phyloP scores from a whole-genome alignment of 2,888 invertebrate genomes.

The Nesidiocoris tenuis region DNA sequence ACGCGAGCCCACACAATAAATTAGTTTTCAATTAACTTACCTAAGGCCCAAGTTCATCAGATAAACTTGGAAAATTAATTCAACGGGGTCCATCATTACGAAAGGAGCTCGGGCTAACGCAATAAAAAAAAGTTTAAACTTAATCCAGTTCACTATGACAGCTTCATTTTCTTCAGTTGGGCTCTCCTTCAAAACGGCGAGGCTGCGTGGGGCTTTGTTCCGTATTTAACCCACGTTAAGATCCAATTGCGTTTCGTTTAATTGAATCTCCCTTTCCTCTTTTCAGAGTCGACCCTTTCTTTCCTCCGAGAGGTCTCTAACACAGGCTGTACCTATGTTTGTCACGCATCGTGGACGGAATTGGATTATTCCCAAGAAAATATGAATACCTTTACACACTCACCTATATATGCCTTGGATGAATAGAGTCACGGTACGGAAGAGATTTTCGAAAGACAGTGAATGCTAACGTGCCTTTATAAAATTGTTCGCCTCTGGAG shows the following conservation, averaged over 20 bases:
- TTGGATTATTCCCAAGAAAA: too few relatives aligned
- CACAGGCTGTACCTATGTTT: too few relatives aligned
- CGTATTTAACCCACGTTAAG: background rate
- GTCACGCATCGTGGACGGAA: too few relatives aligned
- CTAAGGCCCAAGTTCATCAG: conserved; percentile 14
- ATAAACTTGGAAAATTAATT: conserved; percentile 9
- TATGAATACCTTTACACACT: too few relatives aligned
- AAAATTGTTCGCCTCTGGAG: too few relatives aligned
- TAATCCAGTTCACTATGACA: background rate
- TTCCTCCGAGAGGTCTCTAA: too few relatives aligned
- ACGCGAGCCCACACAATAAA: conserved; percentile 25
- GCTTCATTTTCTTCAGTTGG: background rate
- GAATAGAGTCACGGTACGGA: too few relatives aligned
- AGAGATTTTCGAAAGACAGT: too few relatives aligned
- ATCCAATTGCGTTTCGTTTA: background rate
- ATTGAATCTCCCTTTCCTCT: background rate
- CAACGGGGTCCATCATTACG: conserved; percentile 2
- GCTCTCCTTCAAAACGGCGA: background rate
- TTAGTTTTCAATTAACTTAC: conserved; percentile 37
- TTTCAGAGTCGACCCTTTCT: background rate
- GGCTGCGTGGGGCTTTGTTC: background rate
- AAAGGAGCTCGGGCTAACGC: background rate
- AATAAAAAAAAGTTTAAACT: background rate
- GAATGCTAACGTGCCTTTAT: too few relatives aligned
- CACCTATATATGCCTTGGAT: too few relatives aligned